Base-by-base conservation (phyloP, 2,888 invertebrate species). In the Mylabris sibirica region DNA sequence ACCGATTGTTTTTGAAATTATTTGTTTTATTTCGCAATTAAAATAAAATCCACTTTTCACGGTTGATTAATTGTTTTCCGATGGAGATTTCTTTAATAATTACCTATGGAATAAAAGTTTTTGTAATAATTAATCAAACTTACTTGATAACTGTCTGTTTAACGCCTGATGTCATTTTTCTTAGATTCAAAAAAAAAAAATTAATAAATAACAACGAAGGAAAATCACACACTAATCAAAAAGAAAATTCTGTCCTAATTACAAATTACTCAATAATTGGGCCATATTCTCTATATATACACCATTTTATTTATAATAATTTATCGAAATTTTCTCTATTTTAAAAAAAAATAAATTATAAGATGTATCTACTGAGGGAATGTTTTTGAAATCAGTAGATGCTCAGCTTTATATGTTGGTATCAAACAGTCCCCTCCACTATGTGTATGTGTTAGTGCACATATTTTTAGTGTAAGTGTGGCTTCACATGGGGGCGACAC, bases 141-240 rank as follows among this genome's bases (percentile, higher is more conserved):
- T 84, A 87, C 87, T 87, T 87, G 78, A 87, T 87, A 69, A 87
- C 87, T 22, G 87, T 87, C 74, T 87, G 87, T 79, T 87, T 87
- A 81, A 87, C 86, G 72, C 86, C 85, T 76, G 86, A 87, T 67
- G 87, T 87, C 87, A 87, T 87, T 69, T 71, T 74, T 66, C 61
- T 60, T 60, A 61, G 71, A 64, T 64, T 66, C 62, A 14, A 66
- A 68, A 49, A 59, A 59, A 66, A 64, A 49, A 59, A 59, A 66
- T 64, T 30, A 3, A 30, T 6, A 30, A 30, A 30, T 30, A n/a
- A n/a, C 30, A 30, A 30, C 30, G 30, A 30, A 30, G n/a, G n/a
- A 30, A 30, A 38, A 8, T 38, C 12, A 3, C 38, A 38, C 59
- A 65, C 35, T 59, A 65, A 70, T 68, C 57, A 60, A 14, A n/a